A percentile compares a stretch with the other conserved stretches of the same genome.
These are phyloP conservation scores for Grammomys surdaster DNA, from an alignment of 2,113 vertebrate genomes.

Conservation along the genomic window DNA sequence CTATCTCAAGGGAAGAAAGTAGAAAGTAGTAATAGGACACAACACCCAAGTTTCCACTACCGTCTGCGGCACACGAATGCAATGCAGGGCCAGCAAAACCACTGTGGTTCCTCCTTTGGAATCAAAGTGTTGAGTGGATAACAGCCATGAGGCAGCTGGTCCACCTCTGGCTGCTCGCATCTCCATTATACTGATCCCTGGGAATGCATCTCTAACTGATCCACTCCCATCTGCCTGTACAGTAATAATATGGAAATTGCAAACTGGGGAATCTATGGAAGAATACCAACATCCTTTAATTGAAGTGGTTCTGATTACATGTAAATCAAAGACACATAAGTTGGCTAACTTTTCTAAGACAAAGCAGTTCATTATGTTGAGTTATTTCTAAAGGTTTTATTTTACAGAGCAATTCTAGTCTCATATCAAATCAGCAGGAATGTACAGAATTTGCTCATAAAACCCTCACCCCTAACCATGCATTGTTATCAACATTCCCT, in stretches of 20 bases:
- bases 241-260: not conserved
- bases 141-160: not conserved
- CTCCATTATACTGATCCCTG: not conserved
- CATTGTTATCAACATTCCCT: too few species aligned
- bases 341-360: not conserved
- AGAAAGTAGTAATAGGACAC: not conserved
- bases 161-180: not conserved
- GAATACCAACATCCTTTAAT: not conserved
- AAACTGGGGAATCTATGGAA: not conserved
- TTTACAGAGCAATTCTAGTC: not conserved
- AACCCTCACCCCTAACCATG: too few species aligned
- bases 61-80: not conserved
- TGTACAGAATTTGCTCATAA: too few species aligned
- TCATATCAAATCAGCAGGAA: not conserved
- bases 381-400: not conserved
- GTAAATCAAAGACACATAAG: not conserved
- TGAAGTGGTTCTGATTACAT: not conserved
- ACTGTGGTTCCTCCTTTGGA: not conserved
- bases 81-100: slow-evolving; percentile 9
- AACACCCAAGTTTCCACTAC: not conserved
- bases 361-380: not conserved
- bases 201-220: not conserved
- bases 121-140: not conserved
- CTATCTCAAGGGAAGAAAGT: not conserved
- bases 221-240: not conserved